Evolutionary conservation across 2,113 vertebrate genomes (phyloP), one percentile per base, ranked within the genome.

Genomic region (Herpailurus yagouaroundi): DNA sequence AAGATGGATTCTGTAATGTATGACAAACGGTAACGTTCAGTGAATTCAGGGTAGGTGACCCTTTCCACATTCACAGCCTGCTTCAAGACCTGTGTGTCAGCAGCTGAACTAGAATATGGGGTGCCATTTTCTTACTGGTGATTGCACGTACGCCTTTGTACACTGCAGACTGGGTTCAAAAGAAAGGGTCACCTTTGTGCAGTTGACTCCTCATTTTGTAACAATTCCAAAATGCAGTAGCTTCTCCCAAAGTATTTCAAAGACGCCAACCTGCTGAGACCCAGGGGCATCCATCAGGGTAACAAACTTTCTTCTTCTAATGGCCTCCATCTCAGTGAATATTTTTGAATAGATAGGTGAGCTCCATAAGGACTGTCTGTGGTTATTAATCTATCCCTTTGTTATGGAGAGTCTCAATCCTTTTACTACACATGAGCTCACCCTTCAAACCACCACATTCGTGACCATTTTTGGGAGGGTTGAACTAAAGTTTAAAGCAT

Each of bases 401-500:
- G 57, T 52, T 76, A 87, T 1, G 2, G 48, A 41, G 4, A 64
- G 25, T 92, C 64, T 87, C 13, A 84, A 60, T 93, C 11, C 79
- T 90, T 92, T 96, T 89, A 69, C 63, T 89, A 80, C 55, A 80
- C 15, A 93, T 96, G 96, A 95, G 71, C 88, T 95, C 94, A 97
- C n/a, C 36, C 89, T 94, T 95, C 52, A 85, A 96, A 81, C 63
- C 45, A 71, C 16, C 91, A 92, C 84, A 93, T 89, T 83, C 74
- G 95, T 84, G 92, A 66, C 57, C 92, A 87, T 82, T 95, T 84
- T 83, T 4, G 71, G 93, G 50, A 93, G 41, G 80, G 86, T 10
- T 97, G 95, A 96, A 89, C 64, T 82, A 29, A 91, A 79, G 77
- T 97, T 94, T 96, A 93, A 96, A 92, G 93, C 80, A 91, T 96